phyloP scores from a whole-genome alignment of 2,888 invertebrate genomes.

The Plusia festucae region DNA sequence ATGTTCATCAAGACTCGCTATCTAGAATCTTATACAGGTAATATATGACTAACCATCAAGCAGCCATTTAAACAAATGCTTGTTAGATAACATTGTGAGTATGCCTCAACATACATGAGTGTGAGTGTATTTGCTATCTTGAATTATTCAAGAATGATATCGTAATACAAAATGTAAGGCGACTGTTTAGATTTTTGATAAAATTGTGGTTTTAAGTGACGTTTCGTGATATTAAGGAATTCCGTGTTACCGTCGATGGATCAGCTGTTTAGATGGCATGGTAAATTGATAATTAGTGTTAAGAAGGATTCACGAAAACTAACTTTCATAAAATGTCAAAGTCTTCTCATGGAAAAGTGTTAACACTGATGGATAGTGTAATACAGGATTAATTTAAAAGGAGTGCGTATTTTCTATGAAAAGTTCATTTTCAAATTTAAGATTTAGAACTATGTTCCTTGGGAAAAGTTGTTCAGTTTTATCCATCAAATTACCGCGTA shows the following conservation, averaged over 20 bases:
- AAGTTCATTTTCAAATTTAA: too few relatives aligned
- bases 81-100: conserved; percentile 44
- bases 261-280: not conserved
- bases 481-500: too few relatives aligned
- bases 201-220: conserved; percentile 32
- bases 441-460: too few relatives aligned
- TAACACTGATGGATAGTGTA: not conserved
- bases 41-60: conserved; percentile 36
- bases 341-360: not conserved
- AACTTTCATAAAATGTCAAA: not conserved
- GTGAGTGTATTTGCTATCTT: conserved; percentile 54
- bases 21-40: conserved; percentile 26
- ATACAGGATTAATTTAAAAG: too few relatives aligned
- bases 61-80: conserved; percentile 50
- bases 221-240: conserved; percentile 15
- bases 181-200: conserved; percentile 62
- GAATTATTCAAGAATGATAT: conserved; percentile 57
- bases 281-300: not conserved
- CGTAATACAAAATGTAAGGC: conserved; percentile 52
- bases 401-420: too few relatives aligned
- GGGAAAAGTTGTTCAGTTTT: too few relatives aligned
- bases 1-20: conserved; percentile 38
- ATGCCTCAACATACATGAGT: conserved; percentile 7
- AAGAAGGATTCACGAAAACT: not conserved
- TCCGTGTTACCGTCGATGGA: not conserved